Conservation (phyloP, 2,113 vertebrate species). For the Mobula hypostoma region DNA sequence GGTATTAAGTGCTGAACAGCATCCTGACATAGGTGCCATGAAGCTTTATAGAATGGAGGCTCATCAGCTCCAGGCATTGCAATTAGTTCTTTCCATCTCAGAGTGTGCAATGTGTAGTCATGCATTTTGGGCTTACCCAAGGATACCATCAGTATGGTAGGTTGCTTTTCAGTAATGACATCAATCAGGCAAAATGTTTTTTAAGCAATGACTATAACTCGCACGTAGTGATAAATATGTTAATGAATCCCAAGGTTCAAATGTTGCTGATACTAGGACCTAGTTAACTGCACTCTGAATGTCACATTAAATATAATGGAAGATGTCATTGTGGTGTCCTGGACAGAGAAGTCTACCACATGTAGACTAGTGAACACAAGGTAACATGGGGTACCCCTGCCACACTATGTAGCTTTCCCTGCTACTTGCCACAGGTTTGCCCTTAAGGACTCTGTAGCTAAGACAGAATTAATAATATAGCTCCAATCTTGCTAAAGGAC, state of each 20-base stretch:
- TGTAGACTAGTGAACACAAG: too few species aligned
- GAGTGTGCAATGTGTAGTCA: background rate
- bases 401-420: too few species aligned
- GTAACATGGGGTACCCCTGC: too few species aligned
- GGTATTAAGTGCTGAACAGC: too few species aligned
- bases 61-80: background rate
- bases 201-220: background rate
- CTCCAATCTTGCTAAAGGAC: too few species aligned
- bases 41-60: background rate
- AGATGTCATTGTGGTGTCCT: too few species aligned
- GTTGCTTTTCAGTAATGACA: background rate
- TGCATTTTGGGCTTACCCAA: background rate
- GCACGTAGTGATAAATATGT: background rate
- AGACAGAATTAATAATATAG: too few species aligned
- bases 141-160: background rate
- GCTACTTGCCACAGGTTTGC: too few species aligned
- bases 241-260: background rate
- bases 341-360: too few species aligned
- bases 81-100: background rate
- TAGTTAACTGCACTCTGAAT: background rate
- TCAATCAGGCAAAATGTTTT: background rate
- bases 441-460: too few species aligned
- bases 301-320: too few species aligned
- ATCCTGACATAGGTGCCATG: too few species aligned
- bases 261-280: background rate